Conservation (phyloP, 2,888 invertebrate species). For the Polylopha cassiicola region DNA sequence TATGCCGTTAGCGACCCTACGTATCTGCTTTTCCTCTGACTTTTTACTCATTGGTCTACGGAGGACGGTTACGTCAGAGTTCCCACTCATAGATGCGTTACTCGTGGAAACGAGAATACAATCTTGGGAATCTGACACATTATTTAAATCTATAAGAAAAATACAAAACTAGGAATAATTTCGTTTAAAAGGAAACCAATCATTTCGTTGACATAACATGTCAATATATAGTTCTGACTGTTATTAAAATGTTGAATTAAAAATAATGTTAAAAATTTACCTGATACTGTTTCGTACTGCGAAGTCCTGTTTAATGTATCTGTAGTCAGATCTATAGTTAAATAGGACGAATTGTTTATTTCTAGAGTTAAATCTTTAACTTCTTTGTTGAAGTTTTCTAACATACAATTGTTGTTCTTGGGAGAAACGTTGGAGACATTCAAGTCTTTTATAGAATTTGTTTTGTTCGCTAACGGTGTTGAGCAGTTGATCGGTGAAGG, state of each 20-base stretch:
- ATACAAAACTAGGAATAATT: constrained; percentile 8
- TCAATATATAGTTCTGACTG: no score
- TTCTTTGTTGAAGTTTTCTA: constrained; percentile 32
- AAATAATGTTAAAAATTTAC: no score
- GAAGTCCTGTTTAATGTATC: constrained; percentile 18
- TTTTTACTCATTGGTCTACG: constrained; percentile 28
- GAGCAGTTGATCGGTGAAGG: constrained; percentile 41
- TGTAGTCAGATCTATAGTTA: constrained; percentile 61
- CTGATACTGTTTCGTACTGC: background rate
- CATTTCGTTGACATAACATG: no score
- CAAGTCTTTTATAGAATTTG: constrained; percentile 20
- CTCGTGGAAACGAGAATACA: constrained; percentile 41
- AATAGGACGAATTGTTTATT: constrained; percentile 48
- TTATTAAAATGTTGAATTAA: no score
- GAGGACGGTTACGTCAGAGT: constrained; percentile 57
- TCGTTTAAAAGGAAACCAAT: no score
- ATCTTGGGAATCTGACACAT: constrained; percentile 36
- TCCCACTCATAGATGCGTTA: constrained; percentile 48
- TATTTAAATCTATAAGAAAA: constrained; percentile 42
- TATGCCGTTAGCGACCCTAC: constrained; percentile 48
- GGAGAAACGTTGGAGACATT: constrained; percentile 7
- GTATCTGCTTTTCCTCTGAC: constrained; percentile 32
- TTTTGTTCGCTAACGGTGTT: constrained; percentile 39
- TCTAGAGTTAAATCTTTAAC: constrained; percentile 42
- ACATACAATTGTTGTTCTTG: constrained; percentile 25